Evolutionary conservation across 2,113 vertebrate genomes (phyloP).

Genomic region (Struthidea cinerea): DNA sequence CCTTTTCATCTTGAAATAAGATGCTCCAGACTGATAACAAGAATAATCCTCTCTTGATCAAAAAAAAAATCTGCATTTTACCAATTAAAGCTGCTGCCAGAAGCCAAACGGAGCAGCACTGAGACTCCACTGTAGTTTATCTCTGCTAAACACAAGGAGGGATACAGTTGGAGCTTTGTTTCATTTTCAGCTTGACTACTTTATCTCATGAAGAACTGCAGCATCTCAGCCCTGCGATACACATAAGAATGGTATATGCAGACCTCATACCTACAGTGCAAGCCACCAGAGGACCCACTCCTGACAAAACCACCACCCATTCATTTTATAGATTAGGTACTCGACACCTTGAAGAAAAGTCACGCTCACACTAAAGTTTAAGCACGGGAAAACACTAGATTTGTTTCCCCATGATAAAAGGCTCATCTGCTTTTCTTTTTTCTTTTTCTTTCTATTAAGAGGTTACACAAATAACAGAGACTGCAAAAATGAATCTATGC

Average conservation of each 20-base stretch:
- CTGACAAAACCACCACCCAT: slow-evolving; percentile 39
- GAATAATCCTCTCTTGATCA: slow-evolving; percentile 97
- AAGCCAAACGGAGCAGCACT: slow-evolving; percentile 80
- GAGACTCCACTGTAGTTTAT: slow-evolving; percentile 85
- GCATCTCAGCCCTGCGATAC: slow-evolving; percentile 60
- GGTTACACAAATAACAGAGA: background rate
- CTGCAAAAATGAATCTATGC: background rate
- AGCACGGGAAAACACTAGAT: background rate
- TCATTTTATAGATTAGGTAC: slow-evolving; percentile 30
- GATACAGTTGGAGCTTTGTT: slow-evolving; percentile 71
- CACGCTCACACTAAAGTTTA: background rate
- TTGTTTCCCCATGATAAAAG: background rate
- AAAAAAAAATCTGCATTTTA: slow-evolving; percentile 97
- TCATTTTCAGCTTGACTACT: slow-evolving; percentile 75
- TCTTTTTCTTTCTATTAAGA: background rate
- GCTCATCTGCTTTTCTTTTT: background rate
- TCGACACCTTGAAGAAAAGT: background rate
- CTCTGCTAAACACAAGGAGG: slow-evolving; percentile 86
- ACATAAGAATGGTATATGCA: slow-evolving; percentile 29
- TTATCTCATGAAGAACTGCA: slow-evolving; percentile 73
- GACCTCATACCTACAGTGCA: slow-evolving; percentile 49
- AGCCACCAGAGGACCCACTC: slow-evolving; percentile 14
- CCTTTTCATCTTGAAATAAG: slow-evolving; percentile 98
- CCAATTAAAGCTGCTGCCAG: slow-evolving; percentile 95
- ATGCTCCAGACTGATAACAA: slow-evolving; percentile 95